These are phyloP conservation scores for Amniataba percoides DNA, from an alignment of 2,797 vertebrate species.

Conservation along the genomic window DNA sequence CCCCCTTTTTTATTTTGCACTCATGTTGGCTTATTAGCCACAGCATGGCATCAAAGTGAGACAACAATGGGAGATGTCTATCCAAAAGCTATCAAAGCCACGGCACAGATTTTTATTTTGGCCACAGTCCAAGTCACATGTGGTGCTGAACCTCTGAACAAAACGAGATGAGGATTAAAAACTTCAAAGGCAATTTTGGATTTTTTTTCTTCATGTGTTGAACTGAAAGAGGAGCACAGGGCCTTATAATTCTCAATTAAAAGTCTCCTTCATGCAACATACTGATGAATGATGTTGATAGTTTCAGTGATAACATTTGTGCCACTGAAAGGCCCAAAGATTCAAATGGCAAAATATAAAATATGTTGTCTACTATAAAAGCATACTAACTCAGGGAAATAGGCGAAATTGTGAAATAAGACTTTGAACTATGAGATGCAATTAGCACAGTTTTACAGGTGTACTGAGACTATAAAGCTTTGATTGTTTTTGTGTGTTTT, in stretches of 20 bases:
- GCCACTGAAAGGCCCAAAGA: slow-evolving; percentile 97
- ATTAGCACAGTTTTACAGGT: slow-evolving; percentile 87
- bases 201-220: not conserved
- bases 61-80: slow-evolving; percentile 20
- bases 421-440: slow-evolving; percentile 87
- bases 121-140: slow-evolving; percentile 60
- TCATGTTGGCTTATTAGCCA: slow-evolving; percentile 9
- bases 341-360: slow-evolving; percentile 92
- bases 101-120: slow-evolving; percentile 50
- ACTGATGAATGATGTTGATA: slow-evolving; percentile 84
- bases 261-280: not conserved
- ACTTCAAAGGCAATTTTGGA: slow-evolving; percentile 4
- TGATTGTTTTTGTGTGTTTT: slow-evolving; percentile 57
- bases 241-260: not conserved
- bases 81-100: not conserved
- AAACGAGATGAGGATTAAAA: slow-evolving; percentile 35
- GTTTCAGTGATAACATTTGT: slow-evolving; percentile 87
- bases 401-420: slow-evolving; percentile 87
- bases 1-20: not conserved
- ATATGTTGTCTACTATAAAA: slow-evolving; percentile 91
- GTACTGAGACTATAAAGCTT: slow-evolving; percentile 85
- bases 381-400: slow-evolving; percentile 90
- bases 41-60: not conserved
- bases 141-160: slow-evolving; percentile 52
- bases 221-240: not conserved